Conservation (phyloP, 1,140 invertebrate species). For the Diuraphis noxia region DNA sequence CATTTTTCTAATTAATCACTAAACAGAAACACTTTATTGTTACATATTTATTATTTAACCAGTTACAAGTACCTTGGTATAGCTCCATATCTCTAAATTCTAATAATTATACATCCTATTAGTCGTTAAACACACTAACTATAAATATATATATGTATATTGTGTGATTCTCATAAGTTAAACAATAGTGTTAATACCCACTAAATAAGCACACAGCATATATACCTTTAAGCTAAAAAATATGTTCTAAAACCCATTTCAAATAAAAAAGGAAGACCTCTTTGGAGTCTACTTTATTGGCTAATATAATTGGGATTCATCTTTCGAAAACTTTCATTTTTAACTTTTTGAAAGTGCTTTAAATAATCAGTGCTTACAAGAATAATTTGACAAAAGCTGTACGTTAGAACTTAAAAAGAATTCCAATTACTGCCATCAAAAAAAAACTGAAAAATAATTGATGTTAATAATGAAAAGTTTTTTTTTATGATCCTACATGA, state of each 20-base stretch:
- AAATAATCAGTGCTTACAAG: neutral
- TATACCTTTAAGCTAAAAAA: neutral
- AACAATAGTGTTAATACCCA: too few species aligned
- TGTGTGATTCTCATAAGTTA: neutral
- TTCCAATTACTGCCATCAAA: neutral
- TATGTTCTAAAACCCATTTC: neutral
- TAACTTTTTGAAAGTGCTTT: constrained; percentile 11
- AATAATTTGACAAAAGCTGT: neutral
- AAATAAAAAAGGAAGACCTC: neutral
- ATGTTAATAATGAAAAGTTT: neutral
- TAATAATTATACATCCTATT: neutral
- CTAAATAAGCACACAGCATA: neutral
- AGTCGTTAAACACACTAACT: neutral
- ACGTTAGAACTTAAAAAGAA: neutral
- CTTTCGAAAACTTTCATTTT: neutral
- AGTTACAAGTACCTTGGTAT: neutral
- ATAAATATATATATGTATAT: neutral
- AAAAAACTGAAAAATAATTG: neutral
- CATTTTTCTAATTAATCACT: neutral
- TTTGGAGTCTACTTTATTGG: neutral
- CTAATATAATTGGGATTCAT: neutral
- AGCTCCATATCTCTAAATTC: too few species aligned
- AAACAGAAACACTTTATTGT: neutral
- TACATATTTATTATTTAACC: neutral
- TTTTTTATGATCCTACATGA: neutral